phyloP scores from a whole-genome alignment of 23 tunicate genomes.

The Halocynthia aurantium region DNA sequence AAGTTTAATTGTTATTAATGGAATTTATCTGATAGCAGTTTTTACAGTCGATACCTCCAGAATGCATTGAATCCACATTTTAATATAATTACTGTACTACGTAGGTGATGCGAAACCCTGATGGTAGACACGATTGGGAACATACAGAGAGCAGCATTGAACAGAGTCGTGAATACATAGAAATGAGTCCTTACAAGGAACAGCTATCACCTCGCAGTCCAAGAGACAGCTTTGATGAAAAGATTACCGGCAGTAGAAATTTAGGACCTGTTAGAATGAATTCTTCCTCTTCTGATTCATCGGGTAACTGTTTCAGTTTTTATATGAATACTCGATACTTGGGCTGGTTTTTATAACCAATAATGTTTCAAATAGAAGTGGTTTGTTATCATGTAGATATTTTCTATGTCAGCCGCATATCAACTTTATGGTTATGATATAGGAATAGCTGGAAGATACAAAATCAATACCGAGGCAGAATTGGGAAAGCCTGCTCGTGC shows the following conservation, averaged over 20 bases:
- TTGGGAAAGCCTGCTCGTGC: constrained; percentile 6
- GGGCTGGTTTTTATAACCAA: no score
- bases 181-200: constrained; percentile 21
- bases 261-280: not conserved
- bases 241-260: not conserved
- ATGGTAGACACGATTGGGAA: constrained; percentile 24
- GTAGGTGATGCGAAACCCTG: constrained; percentile 14
- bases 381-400: no score
- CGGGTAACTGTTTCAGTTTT: not conserved
- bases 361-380: no score
- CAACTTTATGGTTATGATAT: no score
- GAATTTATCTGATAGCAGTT: no score
- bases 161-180: constrained; percentile 26
- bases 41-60: no score
- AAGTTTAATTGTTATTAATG: no score
- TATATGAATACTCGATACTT: no score
- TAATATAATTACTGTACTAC: no score
- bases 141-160: constrained; percentile 19
- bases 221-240: not conserved
- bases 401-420: no score
- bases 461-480: not conserved
- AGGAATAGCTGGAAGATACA: no score
- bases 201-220: not conserved
- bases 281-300: constrained; percentile 19
- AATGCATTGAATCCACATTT: no score